Conservation (phyloP, 2,888 invertebrate genomes). For the Thymelicus acteon region DNA sequence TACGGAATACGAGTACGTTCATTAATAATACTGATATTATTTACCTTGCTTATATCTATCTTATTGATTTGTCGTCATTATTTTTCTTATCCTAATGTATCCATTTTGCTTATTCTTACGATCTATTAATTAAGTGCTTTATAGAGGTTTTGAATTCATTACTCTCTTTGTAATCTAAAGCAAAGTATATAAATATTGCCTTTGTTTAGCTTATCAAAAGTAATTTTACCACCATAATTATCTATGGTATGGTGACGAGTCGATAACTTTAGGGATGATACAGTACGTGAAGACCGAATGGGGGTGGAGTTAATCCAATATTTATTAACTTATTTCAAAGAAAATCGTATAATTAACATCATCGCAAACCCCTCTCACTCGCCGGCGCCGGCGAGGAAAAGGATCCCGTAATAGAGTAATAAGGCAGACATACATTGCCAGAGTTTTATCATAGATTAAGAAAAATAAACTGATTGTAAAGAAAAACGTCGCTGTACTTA, state of each 20-base stretch:
- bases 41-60: background rate
- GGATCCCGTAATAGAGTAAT: slow-evolving; percentile 48
- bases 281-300: slow-evolving; percentile 49
- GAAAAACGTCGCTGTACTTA: background rate
- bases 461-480: slow-evolving; percentile 6
- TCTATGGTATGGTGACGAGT: background rate
- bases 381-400: slow-evolving; percentile 51
- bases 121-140: too few species aligned
- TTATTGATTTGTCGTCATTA: background rate
- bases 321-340: slow-evolving; percentile 85
- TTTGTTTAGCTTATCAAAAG: too few species aligned
- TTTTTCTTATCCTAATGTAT: background rate
- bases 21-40: slow-evolving; percentile 21
- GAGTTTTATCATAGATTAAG: slow-evolving; percentile 30
- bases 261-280: background rate
- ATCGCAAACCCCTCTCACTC: slow-evolving; percentile 56
- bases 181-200: too few species aligned
- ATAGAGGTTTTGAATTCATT: too few species aligned
- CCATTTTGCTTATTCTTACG: too few species aligned
- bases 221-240: too few species aligned
- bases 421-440: slow-evolving; percentile 35
- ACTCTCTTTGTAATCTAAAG: too few species aligned
- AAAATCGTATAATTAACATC: slow-evolving; percentile 84
- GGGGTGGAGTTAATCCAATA: slow-evolving; percentile 72
- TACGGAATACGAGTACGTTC: background rate